A percentile compares a stretch with the other conserved stretches of the same genome.
Conservation (phyloP, 2,113 vertebrate genomes). For the Podiceps cristatus region DNA sequence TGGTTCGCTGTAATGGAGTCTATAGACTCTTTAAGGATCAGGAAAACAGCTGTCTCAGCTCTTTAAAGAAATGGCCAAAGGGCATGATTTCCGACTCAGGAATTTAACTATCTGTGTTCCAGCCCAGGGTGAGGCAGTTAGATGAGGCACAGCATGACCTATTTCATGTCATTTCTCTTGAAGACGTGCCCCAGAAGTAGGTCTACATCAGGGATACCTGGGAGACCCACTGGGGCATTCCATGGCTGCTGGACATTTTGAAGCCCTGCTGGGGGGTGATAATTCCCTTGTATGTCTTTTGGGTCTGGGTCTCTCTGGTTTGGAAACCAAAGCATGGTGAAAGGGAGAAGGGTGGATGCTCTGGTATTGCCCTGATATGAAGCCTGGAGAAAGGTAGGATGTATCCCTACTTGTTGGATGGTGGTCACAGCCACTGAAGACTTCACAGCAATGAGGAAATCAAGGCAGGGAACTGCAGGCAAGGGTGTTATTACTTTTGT, state of each 20-base stretch:
- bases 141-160: neutral
- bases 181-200: neutral
- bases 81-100: neutral
- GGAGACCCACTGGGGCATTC: neutral
- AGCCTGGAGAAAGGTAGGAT: neutral
- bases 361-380: neutral
- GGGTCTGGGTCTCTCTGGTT: neutral
- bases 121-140: neutral
- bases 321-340: neutral
- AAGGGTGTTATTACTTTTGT: neutral
- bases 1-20: neutral
- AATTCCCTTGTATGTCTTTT: neutral
- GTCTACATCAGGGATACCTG: fast-evolving
- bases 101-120: neutral
- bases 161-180: neutral
- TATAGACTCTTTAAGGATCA: neutral
- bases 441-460: neutral
- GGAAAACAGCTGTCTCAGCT: neutral
- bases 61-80: neutral
- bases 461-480: neutral
- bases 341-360: neutral
- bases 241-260: neutral
- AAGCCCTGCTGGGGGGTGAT: neutral
- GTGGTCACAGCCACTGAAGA: neutral
- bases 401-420: neutral